Evolutionary conservation across 2,888 invertebrate genomes (phyloP).

Genomic region (Brachypterus glaber): DNA sequence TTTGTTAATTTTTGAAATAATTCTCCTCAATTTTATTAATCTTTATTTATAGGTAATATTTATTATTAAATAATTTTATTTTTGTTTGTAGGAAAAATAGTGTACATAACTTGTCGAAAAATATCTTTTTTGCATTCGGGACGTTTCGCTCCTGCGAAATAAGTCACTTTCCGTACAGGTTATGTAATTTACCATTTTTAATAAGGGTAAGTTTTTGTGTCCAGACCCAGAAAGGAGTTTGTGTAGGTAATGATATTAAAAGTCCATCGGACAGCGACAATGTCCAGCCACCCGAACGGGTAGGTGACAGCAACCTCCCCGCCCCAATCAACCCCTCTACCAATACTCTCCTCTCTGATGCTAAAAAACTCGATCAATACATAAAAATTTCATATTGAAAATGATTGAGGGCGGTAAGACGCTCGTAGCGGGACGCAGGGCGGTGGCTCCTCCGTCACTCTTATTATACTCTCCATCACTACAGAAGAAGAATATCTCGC

Average conservation of each 20-base stretch:
- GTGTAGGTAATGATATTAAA: slow-evolving; percentile 32
- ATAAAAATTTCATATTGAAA: slow-evolving; percentile 46
- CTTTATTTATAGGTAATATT: too few species aligned
- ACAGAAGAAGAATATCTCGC: too few species aligned
- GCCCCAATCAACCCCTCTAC: slow-evolving; percentile 34
- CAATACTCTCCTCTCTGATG: slow-evolving; percentile 29
- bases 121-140: too few species aligned
- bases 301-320: slow-evolving; percentile 33
- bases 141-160: too few species aligned
- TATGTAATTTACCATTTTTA: too few species aligned
- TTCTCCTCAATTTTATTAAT: too few species aligned
- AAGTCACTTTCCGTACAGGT: too few species aligned
- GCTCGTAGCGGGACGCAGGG: slow-evolving; percentile 18
- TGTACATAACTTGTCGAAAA: too few species aligned
- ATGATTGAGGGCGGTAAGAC: slow-evolving; percentile 41
- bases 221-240: slow-evolving; percentile 13
- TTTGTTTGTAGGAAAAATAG: too few species aligned
- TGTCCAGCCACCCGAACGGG: slow-evolving; percentile 28
- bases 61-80: too few species aligned
- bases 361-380: slow-evolving; percentile 44
- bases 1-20: too few species aligned
- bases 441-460: slow-evolving; percentile 23
- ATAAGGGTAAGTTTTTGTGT: too few species aligned
- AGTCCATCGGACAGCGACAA: slow-evolving; percentile 33
- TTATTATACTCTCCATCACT: slow-evolving; percentile 22